Conservation (phyloP, 2,797 vertebrate genomes). For the Centropyge bicolor region DNA sequence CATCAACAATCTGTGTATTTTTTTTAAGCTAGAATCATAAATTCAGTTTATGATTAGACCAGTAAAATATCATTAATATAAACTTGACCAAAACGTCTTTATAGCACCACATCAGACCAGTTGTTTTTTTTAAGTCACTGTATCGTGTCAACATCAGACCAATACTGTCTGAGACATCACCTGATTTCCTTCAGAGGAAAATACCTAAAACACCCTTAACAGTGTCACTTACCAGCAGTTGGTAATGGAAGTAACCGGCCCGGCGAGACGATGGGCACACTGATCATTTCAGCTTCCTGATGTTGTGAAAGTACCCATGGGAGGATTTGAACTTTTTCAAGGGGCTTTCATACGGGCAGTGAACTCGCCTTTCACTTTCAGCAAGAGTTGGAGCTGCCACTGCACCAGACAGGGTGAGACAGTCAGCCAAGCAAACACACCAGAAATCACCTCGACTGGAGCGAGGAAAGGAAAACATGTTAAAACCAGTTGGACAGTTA, state of each 20-base stretch:
- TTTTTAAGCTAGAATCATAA: background rate
- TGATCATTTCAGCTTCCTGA: no score
- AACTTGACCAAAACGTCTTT: background rate
- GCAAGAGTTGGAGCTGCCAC: background rate
- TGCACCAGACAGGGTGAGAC: background rate
- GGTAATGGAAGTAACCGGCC: no score
- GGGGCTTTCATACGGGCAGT: conserved; percentile 7
- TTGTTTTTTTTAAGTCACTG: background rate
- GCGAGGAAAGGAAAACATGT: background rate
- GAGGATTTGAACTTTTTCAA: background rate
- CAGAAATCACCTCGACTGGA: background rate
- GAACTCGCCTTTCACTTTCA: background rate
- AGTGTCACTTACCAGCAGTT: background rate
- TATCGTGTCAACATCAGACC: background rate
- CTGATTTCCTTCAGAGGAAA: background rate
- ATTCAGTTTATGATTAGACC: background rate
- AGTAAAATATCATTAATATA: background rate
- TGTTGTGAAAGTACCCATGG: background rate
- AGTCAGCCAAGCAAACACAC: background rate
- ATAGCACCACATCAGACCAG: background rate
- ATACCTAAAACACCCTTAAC: background rate
- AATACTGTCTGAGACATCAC: background rate
- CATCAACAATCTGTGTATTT: background rate
- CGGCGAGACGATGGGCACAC: background rate
- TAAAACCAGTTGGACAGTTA: background rate